phyloP scores from a whole-genome alignment of 2,113 vertebrate species.

The Pachyramphus minor region DNA sequence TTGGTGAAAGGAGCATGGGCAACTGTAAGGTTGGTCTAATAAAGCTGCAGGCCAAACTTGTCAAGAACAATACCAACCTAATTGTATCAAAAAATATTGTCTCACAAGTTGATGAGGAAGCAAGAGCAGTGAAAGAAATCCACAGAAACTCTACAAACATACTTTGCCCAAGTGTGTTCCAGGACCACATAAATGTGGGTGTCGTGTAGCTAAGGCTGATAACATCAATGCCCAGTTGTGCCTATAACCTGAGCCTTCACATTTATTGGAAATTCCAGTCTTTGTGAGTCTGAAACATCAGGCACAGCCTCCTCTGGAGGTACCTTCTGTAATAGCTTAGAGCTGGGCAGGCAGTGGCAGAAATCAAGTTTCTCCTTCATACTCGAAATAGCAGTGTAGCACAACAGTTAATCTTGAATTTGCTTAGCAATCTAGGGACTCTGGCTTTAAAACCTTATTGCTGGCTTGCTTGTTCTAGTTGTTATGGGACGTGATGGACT shows the following conservation, averaged over 20 bases:
- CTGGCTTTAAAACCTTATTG: not conserved
- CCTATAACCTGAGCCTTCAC: not conserved
- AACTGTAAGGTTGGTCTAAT: not conserved
- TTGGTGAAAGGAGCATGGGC: not conserved
- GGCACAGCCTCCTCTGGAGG: not conserved
- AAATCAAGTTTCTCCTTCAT: not conserved
- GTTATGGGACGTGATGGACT: not conserved
- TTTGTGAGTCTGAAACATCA: not conserved
- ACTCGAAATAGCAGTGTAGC: not conserved
- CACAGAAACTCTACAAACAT: not conserved
- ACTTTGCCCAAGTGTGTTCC: not conserved
- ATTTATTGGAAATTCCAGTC: not conserved
- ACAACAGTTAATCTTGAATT: not conserved
- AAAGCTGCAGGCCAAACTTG: not conserved
- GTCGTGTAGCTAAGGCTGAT: not conserved
- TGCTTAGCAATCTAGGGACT: not conserved
- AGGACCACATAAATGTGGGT: fast-evolving
- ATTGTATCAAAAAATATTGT: not conserved
- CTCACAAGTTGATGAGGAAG: not conserved
- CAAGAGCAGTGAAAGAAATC: not conserved
- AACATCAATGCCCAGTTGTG: not conserved
- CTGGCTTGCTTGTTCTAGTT: not conserved
- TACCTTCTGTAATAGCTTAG: not conserved
- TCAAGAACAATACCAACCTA: not conserved
- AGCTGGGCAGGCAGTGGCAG: not conserved